phyloP scores from a whole-genome alignment of 1,140 invertebrate species.

The Nymphalis io region DNA sequence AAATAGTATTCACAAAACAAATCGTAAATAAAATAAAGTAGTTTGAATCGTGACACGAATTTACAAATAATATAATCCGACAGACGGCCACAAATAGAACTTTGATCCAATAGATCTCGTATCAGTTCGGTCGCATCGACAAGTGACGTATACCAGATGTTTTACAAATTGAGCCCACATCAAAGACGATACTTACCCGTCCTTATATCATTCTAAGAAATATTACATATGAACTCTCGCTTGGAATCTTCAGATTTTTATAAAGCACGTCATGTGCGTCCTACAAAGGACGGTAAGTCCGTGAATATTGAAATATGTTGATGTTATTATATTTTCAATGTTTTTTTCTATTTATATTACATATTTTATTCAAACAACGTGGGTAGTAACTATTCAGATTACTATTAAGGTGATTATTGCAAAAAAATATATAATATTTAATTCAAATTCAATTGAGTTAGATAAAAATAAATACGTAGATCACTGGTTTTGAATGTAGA shows the following conservation, averaged over 20 bases:
- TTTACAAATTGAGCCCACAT: slow-evolving; percentile 52
- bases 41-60: slow-evolving; percentile 8
- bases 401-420: too few species aligned
- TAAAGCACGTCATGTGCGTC: background rate
- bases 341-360: background rate
- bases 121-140: slow-evolving; percentile 56
- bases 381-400: too few species aligned
- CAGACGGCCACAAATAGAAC: slow-evolving; percentile 43
- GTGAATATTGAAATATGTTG: slow-evolving; percentile 5
- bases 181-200: slow-evolving; percentile 38
- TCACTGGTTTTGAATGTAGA: too few species aligned
- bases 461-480: too few species aligned
- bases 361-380: background rate
- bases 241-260: slow-evolving; percentile 21
- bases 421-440: too few species aligned
- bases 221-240: slow-evolving; percentile 22
- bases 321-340: background rate
- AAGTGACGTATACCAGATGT: slow-evolving; percentile 57
- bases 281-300: slow-evolving; percentile 3
- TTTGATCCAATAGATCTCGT: slow-evolving; percentile 33
- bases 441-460: too few species aligned
- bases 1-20: background rate
- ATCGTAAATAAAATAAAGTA: background rate
- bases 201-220: slow-evolving; percentile 28
- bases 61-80: slow-evolving; percentile 26